phyloP scores from a whole-genome alignment of 1,140 invertebrate species.

The Plectrocnemia conspersa region DNA sequence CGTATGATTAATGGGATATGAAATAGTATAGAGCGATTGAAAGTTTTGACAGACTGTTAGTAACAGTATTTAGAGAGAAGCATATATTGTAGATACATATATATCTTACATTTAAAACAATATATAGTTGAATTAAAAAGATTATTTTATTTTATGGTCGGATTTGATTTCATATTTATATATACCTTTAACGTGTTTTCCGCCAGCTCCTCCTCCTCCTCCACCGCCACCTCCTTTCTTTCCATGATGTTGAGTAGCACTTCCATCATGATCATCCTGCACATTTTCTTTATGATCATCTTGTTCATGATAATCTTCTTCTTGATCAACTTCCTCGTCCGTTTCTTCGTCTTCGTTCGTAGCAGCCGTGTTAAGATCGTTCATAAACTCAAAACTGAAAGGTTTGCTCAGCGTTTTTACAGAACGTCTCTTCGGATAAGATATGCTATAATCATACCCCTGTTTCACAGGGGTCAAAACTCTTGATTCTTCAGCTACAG shows the following conservation, averaged over 20 bases:
- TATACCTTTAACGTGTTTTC: slow-evolving; percentile 27
- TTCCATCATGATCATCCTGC: slow-evolving; percentile 12
- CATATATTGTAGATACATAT: no score
- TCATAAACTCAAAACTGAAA: slow-evolving; percentile 18
- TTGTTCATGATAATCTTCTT: slow-evolving; percentile 5
- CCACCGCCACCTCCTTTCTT: slow-evolving; percentile 1
- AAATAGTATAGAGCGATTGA: no score
- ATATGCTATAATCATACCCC: not conserved
- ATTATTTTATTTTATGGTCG: no score
- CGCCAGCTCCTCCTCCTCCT: slow-evolving; percentile 13
- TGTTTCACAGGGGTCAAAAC: not conserved
- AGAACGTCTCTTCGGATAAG: no score
- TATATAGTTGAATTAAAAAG: not conserved
- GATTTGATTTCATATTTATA: not conserved
- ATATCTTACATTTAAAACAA: no score
- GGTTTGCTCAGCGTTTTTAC: slow-evolving; percentile 16
- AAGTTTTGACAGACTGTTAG: no score
- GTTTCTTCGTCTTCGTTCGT: slow-evolving; percentile 11
- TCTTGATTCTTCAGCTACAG: not conserved
- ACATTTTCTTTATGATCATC: slow-evolving; percentile 11
- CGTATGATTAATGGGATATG: no score
- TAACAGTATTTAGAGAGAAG: no score
- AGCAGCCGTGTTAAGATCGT: slow-evolving; percentile 20
- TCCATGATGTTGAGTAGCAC: no score
- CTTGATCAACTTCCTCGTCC: slow-evolving; percentile 12